phyloP scores from a whole-genome alignment of 2,888 invertebrate species.

The Eupithecia pulchellata region DNA sequence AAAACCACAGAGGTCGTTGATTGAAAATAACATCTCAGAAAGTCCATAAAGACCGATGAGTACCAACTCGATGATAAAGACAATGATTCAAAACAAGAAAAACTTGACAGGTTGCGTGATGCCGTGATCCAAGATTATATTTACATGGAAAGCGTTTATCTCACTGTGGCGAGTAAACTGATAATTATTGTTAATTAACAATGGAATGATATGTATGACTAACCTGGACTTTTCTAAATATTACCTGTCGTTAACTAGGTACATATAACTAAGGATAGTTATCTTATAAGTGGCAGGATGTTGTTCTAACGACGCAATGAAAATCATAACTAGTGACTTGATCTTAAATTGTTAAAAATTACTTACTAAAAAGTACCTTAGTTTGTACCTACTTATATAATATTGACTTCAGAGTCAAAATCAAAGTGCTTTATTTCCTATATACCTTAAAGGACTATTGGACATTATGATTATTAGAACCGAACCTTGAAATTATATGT shows the following conservation, averaged over 20 bases:
- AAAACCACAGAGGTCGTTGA: too few relatives aligned
- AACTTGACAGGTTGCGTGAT: background rate
- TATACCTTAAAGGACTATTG: too few relatives aligned
- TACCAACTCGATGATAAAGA: background rate
- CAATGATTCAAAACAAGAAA: background rate
- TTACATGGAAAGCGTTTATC: background rate
- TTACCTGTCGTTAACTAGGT: background rate
- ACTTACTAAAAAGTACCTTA: too few relatives aligned
- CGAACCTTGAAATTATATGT: too few relatives aligned
- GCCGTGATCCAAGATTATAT: background rate
- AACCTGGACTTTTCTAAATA: background rate
- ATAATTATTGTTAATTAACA: constrained; percentile 1
- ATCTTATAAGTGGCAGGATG: background rate
- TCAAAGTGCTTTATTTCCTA: too few relatives aligned
- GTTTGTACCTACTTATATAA: too few relatives aligned
- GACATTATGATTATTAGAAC: too few relatives aligned
- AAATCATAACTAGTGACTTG: background rate
- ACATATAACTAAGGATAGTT: background rate
- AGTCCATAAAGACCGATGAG: background rate
- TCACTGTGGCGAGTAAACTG: background rate
- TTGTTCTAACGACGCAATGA: background rate
- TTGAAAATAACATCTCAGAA: background rate
- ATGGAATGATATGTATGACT: background rate
- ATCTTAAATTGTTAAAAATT: too few relatives aligned
- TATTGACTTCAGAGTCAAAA: too few relatives aligned